Percentiles rank a stretch among this genome's conserved stretches.
These are phyloP conservation scores for Threskiornis aethiopicus DNA, from an alignment of 2,797 vertebrate genomes.

Conservation along the genomic window DNA sequence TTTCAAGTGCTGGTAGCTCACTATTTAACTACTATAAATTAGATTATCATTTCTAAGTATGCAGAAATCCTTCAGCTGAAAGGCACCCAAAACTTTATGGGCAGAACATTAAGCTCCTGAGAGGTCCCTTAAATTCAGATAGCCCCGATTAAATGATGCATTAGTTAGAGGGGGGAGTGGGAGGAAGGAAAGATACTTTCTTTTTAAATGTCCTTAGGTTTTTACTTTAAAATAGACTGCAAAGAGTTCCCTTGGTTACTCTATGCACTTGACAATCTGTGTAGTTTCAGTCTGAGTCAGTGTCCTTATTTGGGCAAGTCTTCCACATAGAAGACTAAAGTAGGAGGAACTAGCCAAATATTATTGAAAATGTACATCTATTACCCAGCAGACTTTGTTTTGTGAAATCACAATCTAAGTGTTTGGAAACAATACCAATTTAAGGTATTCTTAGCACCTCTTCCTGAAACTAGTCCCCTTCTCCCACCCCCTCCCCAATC, in stretches of 20 bases:
- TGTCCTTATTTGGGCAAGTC: conserved; percentile 51
- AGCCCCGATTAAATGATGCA: not conserved
- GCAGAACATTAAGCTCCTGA: not conserved
- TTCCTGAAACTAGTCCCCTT: not conserved
- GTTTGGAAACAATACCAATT: not conserved
- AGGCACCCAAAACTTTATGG: not conserved
- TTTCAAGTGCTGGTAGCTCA: not conserved
- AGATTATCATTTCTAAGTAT: not conserved
- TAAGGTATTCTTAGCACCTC: not conserved
- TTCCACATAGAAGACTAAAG: conserved; percentile 29
- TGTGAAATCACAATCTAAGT: not conserved
- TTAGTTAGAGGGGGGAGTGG: not conserved
- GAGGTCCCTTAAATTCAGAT: not conserved
- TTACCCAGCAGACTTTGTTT: not conserved
- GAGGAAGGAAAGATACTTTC: not conserved
- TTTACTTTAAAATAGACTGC: conserved; percentile 13
- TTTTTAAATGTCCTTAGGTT: not conserved
- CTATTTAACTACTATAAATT: not conserved
- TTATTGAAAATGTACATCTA: conserved; percentile 38
- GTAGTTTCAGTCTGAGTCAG: conserved; percentile 47
- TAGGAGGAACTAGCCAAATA: conserved; percentile 42
- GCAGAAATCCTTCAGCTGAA: not conserved
- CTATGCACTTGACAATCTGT: conserved; percentile 14
- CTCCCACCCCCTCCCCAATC: not conserved
- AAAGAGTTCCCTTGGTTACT: conserved; percentile 45